These are phyloP conservation scores for Mus spicilegus DNA, from an alignment of 2,113 vertebrate species.

Conservation along the genomic window DNA sequence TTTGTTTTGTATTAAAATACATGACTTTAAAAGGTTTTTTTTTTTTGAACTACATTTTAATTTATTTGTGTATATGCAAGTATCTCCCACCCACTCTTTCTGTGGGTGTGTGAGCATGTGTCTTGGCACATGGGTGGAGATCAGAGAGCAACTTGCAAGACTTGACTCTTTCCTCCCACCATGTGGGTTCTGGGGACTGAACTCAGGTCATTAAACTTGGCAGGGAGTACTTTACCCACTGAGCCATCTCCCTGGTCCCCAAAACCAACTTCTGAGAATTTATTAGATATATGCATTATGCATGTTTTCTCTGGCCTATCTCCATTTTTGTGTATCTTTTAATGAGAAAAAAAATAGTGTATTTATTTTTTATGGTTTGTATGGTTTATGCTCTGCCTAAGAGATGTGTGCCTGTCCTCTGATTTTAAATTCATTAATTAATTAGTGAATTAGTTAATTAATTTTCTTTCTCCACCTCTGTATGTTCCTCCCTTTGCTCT, in stretches of 20 bases:
- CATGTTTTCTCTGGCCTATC: neutral
- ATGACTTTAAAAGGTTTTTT: neutral
- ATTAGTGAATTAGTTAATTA: neutral
- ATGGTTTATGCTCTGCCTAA: neutral
- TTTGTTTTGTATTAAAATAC: constrained; percentile 1
- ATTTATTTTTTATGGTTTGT: neutral
- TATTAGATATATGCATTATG: neutral
- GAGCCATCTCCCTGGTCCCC: neutral
- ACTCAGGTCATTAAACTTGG: neutral
- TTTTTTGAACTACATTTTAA: neutral
- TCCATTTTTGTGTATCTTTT: constrained; percentile 20
- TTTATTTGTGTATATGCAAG: neutral
- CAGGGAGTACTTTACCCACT: neutral
- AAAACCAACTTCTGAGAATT: constrained; percentile 23
- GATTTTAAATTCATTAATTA: neutral
- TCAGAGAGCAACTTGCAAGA: neutral
- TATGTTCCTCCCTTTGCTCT: neutral
- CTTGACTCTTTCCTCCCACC: neutral
- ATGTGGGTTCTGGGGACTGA: neutral
- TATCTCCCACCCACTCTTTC: neutral
- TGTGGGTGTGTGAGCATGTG: neutral
- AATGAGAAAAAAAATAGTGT: neutral
- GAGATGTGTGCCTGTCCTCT: neutral
- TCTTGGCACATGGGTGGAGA: no score
- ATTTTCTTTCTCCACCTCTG: neutral